phyloP scores from a whole-genome alignment of 2,888 invertebrate genomes.

The Anoplius nigerrimus region DNA sequence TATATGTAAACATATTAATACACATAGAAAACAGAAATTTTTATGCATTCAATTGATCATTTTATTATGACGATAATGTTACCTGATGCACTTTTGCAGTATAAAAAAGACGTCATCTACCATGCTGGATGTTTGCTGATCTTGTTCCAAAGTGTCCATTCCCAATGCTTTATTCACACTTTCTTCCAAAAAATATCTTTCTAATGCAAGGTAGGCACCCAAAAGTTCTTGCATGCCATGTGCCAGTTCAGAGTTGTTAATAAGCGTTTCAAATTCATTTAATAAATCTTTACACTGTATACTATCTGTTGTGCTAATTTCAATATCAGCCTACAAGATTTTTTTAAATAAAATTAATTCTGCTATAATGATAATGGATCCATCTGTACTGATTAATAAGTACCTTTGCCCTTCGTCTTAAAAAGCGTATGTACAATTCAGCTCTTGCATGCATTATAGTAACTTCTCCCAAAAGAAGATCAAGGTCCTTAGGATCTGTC shows the following conservation, averaged over 20 bases:
- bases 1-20: background rate
- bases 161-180: slow-evolving; percentile 93
- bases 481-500: slow-evolving; percentile 88
- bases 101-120: slow-evolving; percentile 99
- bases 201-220: slow-evolving; percentile 92
- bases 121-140: slow-evolving; percentile 90
- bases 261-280: slow-evolving; percentile 80
- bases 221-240: slow-evolving; percentile 89
- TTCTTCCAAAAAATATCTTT: slow-evolving; percentile 96
- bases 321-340: slow-evolving; percentile 78
- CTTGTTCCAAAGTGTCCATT: slow-evolving; percentile 85
- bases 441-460: slow-evolving; percentile 93
- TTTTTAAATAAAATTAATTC: slow-evolving; percentile 4
- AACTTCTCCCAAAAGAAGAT: slow-evolving; percentile 91
- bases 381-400: slow-evolving; percentile 55
- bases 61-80: slow-evolving; percentile 43
- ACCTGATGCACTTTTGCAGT: slow-evolving; percentile 94
- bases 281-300: slow-evolving; percentile 75
- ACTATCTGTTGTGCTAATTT: slow-evolving; percentile 78
- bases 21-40: slow-evolving; percentile 1
- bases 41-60: background rate
- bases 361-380: background rate
- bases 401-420: slow-evolving; percentile 85
- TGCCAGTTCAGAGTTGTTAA: slow-evolving; percentile 84
- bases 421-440: slow-evolving; percentile 93